A percentile compares a stretch with the other conserved stretches of the same genome.
Conservation (phyloP, 1,140 invertebrate species). For the Ceratina japonica region DNA sequence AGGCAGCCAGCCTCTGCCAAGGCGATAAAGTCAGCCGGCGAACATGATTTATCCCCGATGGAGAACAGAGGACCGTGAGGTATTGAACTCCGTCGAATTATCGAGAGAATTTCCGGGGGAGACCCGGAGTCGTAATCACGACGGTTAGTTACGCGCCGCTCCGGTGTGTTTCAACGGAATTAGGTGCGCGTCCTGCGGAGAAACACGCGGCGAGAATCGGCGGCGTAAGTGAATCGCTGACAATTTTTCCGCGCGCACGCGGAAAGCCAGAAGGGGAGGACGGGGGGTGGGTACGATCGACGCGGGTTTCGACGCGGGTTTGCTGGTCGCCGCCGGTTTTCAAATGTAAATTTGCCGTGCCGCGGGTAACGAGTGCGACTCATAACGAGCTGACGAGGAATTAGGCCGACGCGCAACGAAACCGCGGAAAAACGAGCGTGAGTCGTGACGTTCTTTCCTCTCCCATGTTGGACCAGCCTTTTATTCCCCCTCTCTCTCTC, state of each 20-base stretch:
- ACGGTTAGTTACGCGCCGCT: background rate
- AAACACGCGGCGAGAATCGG: too few relatives aligned
- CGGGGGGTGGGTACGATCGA: slow-evolving; percentile 25
- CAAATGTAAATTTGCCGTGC: slow-evolving; percentile 47
- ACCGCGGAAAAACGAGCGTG: slow-evolving; percentile 33
- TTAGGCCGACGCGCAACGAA: slow-evolving; percentile 30
- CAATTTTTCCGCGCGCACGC: slow-evolving; percentile 19
- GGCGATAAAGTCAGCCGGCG: slow-evolving; percentile 35
- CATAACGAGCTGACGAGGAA: slow-evolving; percentile 42
- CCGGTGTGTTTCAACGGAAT: background rate
- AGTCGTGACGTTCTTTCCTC: slow-evolving; percentile 19
- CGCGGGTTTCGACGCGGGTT: slow-evolving; percentile 29
- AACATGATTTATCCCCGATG: slow-evolving; percentile 41
- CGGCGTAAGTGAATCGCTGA: background rate
- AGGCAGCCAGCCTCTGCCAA: slow-evolving; percentile 12
- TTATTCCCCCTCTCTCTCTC: background rate
- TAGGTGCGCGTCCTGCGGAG: too few relatives aligned
- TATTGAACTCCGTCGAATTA: slow-evolving; percentile 42
- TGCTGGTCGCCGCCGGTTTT: slow-evolving; percentile 38
- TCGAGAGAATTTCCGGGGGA: slow-evolving; percentile 5
- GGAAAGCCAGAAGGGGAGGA: background rate
- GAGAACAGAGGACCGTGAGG: slow-evolving; percentile 2
- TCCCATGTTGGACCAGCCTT: background rate
- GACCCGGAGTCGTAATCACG: background rate
- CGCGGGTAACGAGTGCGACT: slow-evolving; percentile 41